These are phyloP conservation scores for Hydractinia echinata DNA, from an alignment of 30 jellyfish, hydroid and myxozoan genomes.

Conservation along the genomic window DNA sequence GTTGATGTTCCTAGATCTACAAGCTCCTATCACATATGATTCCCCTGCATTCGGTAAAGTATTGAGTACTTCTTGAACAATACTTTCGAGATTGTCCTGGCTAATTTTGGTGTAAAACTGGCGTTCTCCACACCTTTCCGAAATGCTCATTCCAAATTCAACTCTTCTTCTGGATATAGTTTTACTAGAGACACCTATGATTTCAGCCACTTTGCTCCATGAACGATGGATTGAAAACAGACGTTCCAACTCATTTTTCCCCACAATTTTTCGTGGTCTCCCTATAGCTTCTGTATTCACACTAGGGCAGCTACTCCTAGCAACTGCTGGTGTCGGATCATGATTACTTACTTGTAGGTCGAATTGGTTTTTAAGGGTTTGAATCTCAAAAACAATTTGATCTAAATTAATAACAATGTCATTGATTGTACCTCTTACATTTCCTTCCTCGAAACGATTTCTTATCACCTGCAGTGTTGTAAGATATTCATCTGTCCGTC, in stretches of 20 bases:
- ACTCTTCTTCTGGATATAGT: slow-evolving; percentile 20
- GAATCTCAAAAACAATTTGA: too few species aligned
- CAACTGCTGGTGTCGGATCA: too few species aligned
- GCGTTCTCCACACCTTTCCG: slow-evolving; percentile 20
- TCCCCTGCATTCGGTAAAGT: slow-evolving; percentile 48
- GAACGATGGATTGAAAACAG: slow-evolving; percentile 11
- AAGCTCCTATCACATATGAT: slow-evolving; percentile 39
- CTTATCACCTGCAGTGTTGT: too few species aligned
- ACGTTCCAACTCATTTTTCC: slow-evolving; percentile 19
- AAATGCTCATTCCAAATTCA: slow-evolving; percentile 16
- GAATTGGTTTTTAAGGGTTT: too few species aligned
- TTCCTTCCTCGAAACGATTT: too few species aligned
- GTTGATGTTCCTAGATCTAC: slow-evolving; percentile 22
- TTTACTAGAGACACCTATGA: slow-evolving; percentile 26
- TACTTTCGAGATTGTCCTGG: slow-evolving; percentile 8
- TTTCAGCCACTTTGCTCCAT: slow-evolving; percentile 29
- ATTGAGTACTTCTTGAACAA: slow-evolving; percentile 15
- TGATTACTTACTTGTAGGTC: too few species aligned
- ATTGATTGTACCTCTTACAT: too few species aligned
- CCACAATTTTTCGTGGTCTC: slow-evolving; percentile 26
- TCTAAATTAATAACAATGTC: too few species aligned
- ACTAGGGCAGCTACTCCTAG: not conserved
- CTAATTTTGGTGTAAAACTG: slow-evolving; percentile 24
- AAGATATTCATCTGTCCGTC: too few species aligned
- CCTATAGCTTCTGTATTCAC: not conserved